Conservation (phyloP, 2,888 invertebrate genomes). For the Nymphalis polychloros region DNA sequence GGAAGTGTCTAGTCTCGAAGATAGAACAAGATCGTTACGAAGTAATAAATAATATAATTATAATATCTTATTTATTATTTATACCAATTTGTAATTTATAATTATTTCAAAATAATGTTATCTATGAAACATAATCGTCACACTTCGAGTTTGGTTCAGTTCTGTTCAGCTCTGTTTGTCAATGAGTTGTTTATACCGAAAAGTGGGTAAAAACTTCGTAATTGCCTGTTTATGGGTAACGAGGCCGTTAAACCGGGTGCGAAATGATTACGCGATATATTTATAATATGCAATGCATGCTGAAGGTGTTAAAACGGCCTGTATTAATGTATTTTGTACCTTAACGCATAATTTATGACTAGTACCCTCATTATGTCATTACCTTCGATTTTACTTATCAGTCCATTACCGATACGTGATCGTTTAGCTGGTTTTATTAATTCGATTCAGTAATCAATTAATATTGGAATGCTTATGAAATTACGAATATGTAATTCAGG, state of each 20-base stretch:
- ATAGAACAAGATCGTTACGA: too few species aligned
- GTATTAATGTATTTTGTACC: constrained; percentile 40
- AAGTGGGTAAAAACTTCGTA: constrained; percentile 33
- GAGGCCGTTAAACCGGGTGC: constrained; percentile 40
- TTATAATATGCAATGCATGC: constrained; percentile 29
- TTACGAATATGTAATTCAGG: constrained; percentile 24
- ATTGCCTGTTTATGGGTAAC: constrained; percentile 41
- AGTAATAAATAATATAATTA: not conserved
- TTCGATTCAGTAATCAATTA: constrained; percentile 37
- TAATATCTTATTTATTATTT: not conserved
- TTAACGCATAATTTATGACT: constrained; percentile 41
- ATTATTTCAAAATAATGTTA: constrained; percentile 5
- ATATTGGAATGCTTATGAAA: constrained; percentile 28
- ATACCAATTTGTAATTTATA: not conserved
- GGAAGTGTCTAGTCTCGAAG: too few species aligned
- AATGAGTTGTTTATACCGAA: constrained; percentile 43
- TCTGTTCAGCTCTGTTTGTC: constrained; percentile 64
- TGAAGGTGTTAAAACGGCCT: constrained; percentile 40
- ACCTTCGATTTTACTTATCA: constrained; percentile 40
- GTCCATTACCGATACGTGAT: constrained; percentile 36
- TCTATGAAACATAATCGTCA: constrained; percentile 45
- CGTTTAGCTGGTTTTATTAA: constrained; percentile 35
- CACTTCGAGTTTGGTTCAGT: constrained; percentile 37
- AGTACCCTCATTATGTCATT: constrained; percentile 41
- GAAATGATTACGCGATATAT: constrained; percentile 36